phyloP scores from a whole-genome alignment of 2,797 vertebrate genomes.

The Platalea minor region DNA sequence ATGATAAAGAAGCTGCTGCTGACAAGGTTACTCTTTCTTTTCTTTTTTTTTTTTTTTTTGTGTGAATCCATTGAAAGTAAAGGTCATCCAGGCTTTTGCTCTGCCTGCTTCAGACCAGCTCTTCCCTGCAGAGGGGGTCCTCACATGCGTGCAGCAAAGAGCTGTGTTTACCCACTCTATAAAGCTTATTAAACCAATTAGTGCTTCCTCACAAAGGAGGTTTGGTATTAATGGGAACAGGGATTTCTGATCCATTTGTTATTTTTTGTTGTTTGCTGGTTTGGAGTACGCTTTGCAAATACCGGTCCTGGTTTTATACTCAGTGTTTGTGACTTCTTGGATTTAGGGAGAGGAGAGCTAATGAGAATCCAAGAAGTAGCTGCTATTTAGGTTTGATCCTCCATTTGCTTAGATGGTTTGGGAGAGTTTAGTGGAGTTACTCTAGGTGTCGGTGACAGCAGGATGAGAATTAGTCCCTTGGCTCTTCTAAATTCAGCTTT shows the following conservation, averaged over 20 bases:
- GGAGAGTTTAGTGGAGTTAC: background rate
- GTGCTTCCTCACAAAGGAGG: background rate
- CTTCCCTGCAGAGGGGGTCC: background rate
- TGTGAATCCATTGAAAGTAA: background rate
- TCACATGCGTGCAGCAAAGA: background rate
- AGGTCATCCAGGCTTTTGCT: background rate
- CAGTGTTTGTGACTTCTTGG: background rate
- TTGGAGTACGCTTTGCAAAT: background rate
- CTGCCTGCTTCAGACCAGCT: background rate
- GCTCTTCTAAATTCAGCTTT: background rate
- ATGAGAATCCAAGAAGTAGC: background rate
- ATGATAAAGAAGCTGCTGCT: constrained; percentile 1
- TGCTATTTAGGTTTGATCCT: background rate
- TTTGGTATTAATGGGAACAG: background rate
- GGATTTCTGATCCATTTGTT: background rate
- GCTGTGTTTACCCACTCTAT: background rate
- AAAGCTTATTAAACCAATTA: background rate
- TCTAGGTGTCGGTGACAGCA: background rate
- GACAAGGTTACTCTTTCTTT: background rate
- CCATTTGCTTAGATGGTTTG: background rate
- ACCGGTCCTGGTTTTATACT: background rate
- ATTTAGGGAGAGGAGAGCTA: background rate
- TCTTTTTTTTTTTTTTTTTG: background rate
- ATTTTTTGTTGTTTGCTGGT: background rate
- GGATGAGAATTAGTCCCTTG: background rate